phyloP scores from a whole-genome alignment of 2,888 invertebrate genomes.

The Stomorhina lunata region DNA sequence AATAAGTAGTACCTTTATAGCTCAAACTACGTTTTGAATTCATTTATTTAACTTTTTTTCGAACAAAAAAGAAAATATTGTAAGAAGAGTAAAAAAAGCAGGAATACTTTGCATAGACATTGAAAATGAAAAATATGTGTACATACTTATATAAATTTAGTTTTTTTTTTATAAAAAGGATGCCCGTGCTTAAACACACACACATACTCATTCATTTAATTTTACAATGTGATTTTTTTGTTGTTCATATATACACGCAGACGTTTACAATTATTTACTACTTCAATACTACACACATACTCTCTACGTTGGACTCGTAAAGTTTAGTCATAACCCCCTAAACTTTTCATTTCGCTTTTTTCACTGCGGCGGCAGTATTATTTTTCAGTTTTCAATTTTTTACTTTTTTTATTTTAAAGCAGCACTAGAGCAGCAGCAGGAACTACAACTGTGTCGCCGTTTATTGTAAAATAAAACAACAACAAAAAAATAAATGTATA shows the following conservation, averaged over 20 bases:
- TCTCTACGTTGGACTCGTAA: slow-evolving; percentile 26
- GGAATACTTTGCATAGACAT: slow-evolving; percentile 70
- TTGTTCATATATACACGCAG: slow-evolving; percentile 25
- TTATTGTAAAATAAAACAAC: slow-evolving; percentile 66
- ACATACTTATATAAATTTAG: slow-evolving; percentile 67
- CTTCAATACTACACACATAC: slow-evolving; percentile 64
- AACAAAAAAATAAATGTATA: slow-evolving; percentile 64
- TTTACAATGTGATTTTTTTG: slow-evolving; percentile 2
- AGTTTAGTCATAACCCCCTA: slow-evolving; percentile 64
- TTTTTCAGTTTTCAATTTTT: slow-evolving; percentile 34
- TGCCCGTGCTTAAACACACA: slow-evolving; percentile 62
- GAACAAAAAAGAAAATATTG: not conserved
- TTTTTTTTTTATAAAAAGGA: slow-evolving; percentile 71
- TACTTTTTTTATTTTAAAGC: slow-evolving; percentile 37
- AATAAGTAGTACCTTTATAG: slow-evolving; percentile 75
- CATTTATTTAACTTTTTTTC: slow-evolving; percentile 51
- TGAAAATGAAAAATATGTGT: slow-evolving; percentile 71
- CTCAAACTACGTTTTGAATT: slow-evolving; percentile 65
- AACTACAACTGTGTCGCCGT: slow-evolving; percentile 68
- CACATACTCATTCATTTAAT: slow-evolving; percentile 34
- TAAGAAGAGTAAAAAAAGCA: slow-evolving; percentile 25
- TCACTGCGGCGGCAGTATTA: slow-evolving; percentile 42
- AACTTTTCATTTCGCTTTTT: slow-evolving; percentile 51
- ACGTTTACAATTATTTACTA: slow-evolving; percentile 64
- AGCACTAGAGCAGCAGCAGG: slow-evolving; percentile 73